These are phyloP conservation scores for Bimastos eiseni DNA, from an alignment of 2,888 invertebrate genomes.

Conservation along the genomic window DNA sequence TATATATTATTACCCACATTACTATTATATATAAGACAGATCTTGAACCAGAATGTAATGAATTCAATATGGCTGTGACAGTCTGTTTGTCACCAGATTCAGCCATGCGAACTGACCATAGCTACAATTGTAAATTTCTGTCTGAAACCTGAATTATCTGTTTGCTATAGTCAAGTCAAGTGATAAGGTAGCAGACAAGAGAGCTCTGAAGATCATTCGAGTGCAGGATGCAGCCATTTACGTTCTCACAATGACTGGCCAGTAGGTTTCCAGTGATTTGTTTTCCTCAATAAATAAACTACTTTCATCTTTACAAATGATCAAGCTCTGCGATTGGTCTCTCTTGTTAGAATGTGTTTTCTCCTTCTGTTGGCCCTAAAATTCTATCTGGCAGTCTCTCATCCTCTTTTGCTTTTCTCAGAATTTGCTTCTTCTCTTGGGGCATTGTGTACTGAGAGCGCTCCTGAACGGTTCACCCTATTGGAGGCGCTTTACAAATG, in stretches of 20 bases:
- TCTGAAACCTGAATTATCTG: background rate
- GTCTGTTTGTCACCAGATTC: background rate
- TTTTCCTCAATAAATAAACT: background rate
- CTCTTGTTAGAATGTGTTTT: too few relatives aligned
- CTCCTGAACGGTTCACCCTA: too few relatives aligned
- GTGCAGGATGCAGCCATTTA: conserved; percentile 60
- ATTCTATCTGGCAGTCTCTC: too few relatives aligned
- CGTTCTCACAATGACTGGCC: conserved; percentile 58
- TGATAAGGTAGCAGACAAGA: conserved; percentile 52
- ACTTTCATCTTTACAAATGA: background rate
- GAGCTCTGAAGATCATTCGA: conserved; percentile 61
- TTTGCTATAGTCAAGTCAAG: background rate
- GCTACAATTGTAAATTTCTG: conserved; percentile 24
- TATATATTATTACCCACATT: too few relatives aligned
- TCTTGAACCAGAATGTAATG: background rate
- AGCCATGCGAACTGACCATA: background rate
- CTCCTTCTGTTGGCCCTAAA: too few relatives aligned
- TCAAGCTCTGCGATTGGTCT: background rate
- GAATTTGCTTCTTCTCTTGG: too few relatives aligned
- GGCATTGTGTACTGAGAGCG: too few relatives aligned
- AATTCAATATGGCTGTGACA: background rate
- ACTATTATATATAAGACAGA: too few relatives aligned
- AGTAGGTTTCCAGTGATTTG: conserved; percentile 32
- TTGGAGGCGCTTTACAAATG: too few relatives aligned
- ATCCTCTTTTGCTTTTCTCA: too few relatives aligned